A percentile compares a stretch with the other conserved stretches of the same genome.
Conservation (phyloP, 2,888 invertebrate genomes). For the Lasioglossum pauxillum region DNA sequence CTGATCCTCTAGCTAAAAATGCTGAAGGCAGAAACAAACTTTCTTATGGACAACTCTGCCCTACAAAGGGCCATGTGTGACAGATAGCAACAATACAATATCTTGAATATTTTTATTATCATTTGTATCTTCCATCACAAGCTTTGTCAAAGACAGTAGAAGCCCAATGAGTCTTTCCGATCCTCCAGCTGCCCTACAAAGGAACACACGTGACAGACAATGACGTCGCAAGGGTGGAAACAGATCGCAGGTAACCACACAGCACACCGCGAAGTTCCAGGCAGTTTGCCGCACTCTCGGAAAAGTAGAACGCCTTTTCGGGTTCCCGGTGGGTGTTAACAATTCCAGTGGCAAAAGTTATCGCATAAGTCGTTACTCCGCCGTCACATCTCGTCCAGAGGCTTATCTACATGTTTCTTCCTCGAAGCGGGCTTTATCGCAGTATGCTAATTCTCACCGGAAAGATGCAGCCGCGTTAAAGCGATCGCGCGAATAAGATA, state of each 20-base stretch:
- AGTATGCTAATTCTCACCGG: conserved; percentile 66
- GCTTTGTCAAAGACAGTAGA: background rate
- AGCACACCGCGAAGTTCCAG: background rate
- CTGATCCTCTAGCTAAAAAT: too few relatives aligned
- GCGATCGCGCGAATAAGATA: conserved; percentile 73
- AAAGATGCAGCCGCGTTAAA: conserved; percentile 64
- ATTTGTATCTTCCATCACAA: background rate
- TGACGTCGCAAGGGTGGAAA: background rate
- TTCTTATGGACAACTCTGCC: too few relatives aligned
- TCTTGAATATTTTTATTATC: background rate
- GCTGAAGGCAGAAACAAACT: too few relatives aligned
- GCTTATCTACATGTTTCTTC: conserved; percentile 62
- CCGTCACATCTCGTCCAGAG: conserved; percentile 35
- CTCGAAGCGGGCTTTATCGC: conserved; percentile 61
- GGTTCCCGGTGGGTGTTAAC: background rate
- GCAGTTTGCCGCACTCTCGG: background rate
- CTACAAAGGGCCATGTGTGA: too few relatives aligned
- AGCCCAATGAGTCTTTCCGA: background rate
- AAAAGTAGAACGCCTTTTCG: background rate
- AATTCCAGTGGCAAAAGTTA: conserved; percentile 16
- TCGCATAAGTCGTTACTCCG: conserved; percentile 31
- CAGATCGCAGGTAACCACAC: background rate
- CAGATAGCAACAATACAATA: too few relatives aligned
- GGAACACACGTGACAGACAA: background rate
- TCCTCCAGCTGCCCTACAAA: background rate